Base-by-base conservation (phyloP, 2,888 invertebrate genomes). In the Chrysolina oricalcia region DNA sequence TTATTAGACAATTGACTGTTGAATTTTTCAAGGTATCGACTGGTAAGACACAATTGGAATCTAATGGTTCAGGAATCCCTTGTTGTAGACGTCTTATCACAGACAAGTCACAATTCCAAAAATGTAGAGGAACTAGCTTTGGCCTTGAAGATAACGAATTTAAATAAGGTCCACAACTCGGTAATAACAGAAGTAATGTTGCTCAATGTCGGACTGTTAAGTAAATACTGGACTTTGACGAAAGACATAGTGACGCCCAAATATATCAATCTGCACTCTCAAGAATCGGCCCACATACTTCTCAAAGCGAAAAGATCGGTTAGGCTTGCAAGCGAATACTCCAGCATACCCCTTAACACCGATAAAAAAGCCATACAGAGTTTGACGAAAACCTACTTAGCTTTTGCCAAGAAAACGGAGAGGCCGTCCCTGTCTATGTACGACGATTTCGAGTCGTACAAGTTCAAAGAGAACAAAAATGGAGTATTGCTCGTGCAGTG, bases 141-240 rank as follows among this genome's bases (percentile, higher is more conserved):
- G 13, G 92, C 93, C 46, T 88, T 95, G 3, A 93, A 92, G 84
- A 89, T 94, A 0, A 93, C 93, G 82, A 95, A 95, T 87, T 89
- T 93, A 48, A 93, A 93, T 86, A 91, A 92, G 81, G 89, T 91
- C 15, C 93, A 93, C 83, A 91, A 92, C 83, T 90, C 91, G 0
- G 89, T 91, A n/a, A 86, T 86, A 81, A 92, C 88, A 75, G 90
- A 87, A 83, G 89, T 94, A 19, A 90, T 91, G 78, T 85, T 93
- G 21, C 85, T 92, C 40, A 92, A 92, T 80, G 91, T 92, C 1
- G 91, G 92, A 0, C 86, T 94, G 46, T 87, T 93, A 53, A 93
- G 94, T 83, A 88, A 91, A 48, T 89, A 90, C 77, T 94, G 94
- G 94, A 87, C 88, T 59, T 86, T 94, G 23, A 82, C 82, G 13